A percentile compares a stretch with the other conserved stretches of the same genome.
These are phyloP conservation scores for Melipona quadrifasciata DNA, from an alignment of 1,140 invertebrate genomes.

Conservation along the genomic window DNA sequence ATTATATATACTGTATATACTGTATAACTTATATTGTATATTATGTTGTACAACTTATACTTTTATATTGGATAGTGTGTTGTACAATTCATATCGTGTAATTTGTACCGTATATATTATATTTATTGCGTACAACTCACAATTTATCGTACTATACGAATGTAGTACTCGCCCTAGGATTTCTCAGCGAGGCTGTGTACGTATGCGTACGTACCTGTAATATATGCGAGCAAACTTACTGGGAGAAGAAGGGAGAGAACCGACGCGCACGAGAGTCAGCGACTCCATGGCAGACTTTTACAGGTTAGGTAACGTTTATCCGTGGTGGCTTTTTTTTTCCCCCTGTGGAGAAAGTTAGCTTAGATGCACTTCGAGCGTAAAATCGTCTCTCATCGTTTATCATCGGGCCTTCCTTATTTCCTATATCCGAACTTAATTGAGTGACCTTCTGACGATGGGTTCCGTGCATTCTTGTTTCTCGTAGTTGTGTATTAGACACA, in stretches of 20 bases:
- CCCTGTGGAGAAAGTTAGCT: slow-evolving; percentile 64
- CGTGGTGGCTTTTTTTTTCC: slow-evolving; percentile 60
- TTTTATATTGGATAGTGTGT: too few species aligned
- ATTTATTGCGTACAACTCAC: too few species aligned
- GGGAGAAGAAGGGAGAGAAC: slow-evolving; percentile 21
- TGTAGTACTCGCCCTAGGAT: too few species aligned
- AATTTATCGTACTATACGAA: too few species aligned
- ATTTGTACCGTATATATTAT: too few species aligned
- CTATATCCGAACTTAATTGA: slow-evolving; percentile 9
- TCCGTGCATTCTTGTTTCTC: not conserved
- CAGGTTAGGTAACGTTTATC: slow-evolving; percentile 68
- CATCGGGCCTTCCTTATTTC: slow-evolving; percentile 27
- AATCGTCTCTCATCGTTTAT: slow-evolving; percentile 42
- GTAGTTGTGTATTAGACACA: not conserved
- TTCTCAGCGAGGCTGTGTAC: too few species aligned
- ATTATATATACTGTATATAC: too few species aligned
- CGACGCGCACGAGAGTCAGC: slow-evolving; percentile 50
- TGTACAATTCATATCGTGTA: too few species aligned
- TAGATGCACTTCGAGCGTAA: slow-evolving; percentile 66
- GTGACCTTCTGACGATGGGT: not conserved
- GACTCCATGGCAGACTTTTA: slow-evolving; percentile 53
- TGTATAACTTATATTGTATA: too few species aligned
- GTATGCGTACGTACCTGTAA: too few species aligned
- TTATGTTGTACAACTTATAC: too few species aligned
- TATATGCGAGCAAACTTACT: not conserved